Evolutionary conservation across 2,113 vertebrate genomes (phyloP).

Genomic region (Turnix velox): DNA sequence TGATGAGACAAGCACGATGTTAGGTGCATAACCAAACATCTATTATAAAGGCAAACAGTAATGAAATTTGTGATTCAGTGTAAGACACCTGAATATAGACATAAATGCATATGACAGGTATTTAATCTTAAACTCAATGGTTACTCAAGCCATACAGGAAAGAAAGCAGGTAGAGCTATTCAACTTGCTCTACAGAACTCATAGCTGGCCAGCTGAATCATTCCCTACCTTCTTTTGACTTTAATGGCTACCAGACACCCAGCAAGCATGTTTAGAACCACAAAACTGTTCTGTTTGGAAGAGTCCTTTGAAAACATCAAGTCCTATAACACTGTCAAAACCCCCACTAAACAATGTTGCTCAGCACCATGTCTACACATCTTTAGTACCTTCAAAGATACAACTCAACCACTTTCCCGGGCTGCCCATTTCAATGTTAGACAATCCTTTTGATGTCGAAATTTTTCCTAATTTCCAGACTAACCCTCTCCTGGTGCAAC

Average conservation of each 20-base stretch:
- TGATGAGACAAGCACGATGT: background rate
- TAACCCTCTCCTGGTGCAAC: background rate
- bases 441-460: background rate
- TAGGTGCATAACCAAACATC: background rate
- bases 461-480: background rate
- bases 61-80: background rate
- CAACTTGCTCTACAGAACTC: background rate
- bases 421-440: background rate
- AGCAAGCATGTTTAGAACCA: background rate
- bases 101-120: fast-evolving
- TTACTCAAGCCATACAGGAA: background rate
- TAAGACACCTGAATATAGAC: background rate
- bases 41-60: background rate
- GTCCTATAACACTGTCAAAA: background rate
- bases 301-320: background rate
- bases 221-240: background rate
- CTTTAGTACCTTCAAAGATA: background rate
- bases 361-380: background rate
- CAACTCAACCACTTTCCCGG: background rate
- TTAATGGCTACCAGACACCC: background rate
- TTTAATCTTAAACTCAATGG: background rate
- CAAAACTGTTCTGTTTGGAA: background rate
- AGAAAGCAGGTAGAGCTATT: background rate
- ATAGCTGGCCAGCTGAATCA: background rate
- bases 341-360: background rate